Conservation (phyloP, 2,113 vertebrate genomes). For the Oryzias melastigma region DNA sequence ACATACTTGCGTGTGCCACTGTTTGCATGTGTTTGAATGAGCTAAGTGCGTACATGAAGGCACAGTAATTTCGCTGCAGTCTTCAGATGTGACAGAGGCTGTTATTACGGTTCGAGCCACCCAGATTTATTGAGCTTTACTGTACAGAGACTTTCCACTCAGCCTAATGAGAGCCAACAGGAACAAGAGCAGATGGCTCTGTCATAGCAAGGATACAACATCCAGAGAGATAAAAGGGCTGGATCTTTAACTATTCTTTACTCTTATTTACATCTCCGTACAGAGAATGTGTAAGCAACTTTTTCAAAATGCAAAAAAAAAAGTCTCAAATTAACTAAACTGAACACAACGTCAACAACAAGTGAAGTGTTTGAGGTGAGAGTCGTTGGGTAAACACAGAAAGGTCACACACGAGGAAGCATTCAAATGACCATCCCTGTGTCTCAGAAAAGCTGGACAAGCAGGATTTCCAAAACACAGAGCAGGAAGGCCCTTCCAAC, state of each 20-base stretch:
- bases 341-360: not conserved
- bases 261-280: constrained; percentile 7
- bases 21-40: constrained; percentile 43
- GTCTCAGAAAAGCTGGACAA: constrained; percentile 54
- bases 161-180: constrained; percentile 63
- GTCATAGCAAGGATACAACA: constrained; percentile 20
- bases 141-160: constrained; percentile 54
- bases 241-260: not conserved
- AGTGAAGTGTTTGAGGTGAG: constrained; percentile 1
- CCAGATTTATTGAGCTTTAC: constrained; percentile 64
- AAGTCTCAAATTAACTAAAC: not conserved
- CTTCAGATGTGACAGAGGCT: constrained; percentile 26
- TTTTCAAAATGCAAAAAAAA: not conserved
- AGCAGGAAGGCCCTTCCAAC: constrained; percentile 59
- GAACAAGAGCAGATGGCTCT: constrained; percentile 57
- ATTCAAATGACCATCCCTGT: not conserved
- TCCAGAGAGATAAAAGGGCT: constrained; percentile 7
- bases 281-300: not conserved
- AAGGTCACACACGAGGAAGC: constrained; percentile 3
- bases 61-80: constrained; percentile 37
- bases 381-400: not conserved
- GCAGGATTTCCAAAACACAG: constrained; percentile 56
- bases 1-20: not conserved
- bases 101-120: constrained; percentile 42
- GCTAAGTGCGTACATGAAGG: constrained; percentile 23